phyloP scores from a whole-genome alignment of 2,113 vertebrate genomes.

The Formicarius rufipectus region DNA sequence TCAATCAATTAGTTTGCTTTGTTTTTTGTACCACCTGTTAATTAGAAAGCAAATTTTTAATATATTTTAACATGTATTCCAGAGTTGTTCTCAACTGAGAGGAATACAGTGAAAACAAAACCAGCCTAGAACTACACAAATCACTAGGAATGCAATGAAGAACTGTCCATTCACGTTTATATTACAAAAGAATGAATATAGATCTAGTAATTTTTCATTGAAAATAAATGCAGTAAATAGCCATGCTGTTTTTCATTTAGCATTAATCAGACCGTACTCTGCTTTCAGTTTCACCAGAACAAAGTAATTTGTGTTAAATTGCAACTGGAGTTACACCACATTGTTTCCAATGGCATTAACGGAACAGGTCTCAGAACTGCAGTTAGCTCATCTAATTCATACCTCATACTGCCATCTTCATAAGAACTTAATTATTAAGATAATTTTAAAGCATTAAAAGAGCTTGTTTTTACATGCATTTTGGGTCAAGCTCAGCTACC shows the following conservation, averaged over 20 bases:
- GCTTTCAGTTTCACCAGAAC: not conserved
- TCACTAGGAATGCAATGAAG: not conserved
- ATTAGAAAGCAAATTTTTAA: not conserved
- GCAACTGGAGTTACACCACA: not conserved
- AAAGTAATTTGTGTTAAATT: not conserved
- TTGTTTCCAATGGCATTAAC: not conserved
- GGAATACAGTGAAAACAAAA: not conserved
- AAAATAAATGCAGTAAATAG: not conserved
- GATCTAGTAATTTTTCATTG: not conserved
- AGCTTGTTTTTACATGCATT: not conserved
- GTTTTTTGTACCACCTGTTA: not conserved
- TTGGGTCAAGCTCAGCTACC: not conserved
- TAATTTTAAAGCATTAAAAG: not conserved
- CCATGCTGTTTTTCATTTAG: not conserved
- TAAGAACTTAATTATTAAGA: not conserved
- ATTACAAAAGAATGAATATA: not conserved
- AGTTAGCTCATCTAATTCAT: not conserved
- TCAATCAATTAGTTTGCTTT: not conserved
- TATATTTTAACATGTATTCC: not conserved
- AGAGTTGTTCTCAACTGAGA: not conserved
- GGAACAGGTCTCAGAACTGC: not conserved
- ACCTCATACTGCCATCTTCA: not conserved
- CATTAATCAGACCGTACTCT: not conserved
- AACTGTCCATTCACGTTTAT: not conserved
- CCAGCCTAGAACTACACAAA: not conserved